phyloP scores from a whole-genome alignment of 1,140 invertebrate species.

The Heliconius hermathena region DNA sequence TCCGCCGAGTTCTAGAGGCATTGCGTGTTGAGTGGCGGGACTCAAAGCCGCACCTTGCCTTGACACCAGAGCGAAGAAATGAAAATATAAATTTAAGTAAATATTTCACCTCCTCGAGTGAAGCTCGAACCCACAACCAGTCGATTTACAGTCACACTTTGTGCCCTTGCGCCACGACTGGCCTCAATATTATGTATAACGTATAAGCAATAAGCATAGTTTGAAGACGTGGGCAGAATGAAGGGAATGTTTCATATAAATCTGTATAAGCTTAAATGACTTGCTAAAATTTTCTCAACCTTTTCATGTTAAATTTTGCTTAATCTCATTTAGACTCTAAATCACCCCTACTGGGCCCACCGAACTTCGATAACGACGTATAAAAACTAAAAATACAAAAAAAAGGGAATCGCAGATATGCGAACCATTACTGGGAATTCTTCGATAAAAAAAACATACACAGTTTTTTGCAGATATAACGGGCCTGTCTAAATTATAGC shows the following conservation, averaged over 20 bases:
- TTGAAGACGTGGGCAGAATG: not conserved
- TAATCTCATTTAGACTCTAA: slow-evolving; percentile 42
- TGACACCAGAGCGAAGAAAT: too few relatives aligned
- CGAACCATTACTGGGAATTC: slow-evolving; percentile 59
- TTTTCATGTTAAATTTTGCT: slow-evolving; percentile 22
- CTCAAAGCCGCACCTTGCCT: too few relatives aligned
- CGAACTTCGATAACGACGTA: slow-evolving; percentile 52
- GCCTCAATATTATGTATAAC: too few relatives aligned
- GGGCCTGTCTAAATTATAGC: slow-evolving; percentile 49
- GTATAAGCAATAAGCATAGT: not conserved
- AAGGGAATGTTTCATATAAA: not conserved
- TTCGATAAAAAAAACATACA: slow-evolving; percentile 48
- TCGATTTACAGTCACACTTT: too few relatives aligned
- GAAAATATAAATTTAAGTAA: too few relatives aligned
- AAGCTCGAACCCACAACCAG: too few relatives aligned
- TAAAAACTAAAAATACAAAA: slow-evolving; percentile 46
- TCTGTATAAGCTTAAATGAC: slow-evolving; percentile 13
- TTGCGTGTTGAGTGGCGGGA: too few relatives aligned
- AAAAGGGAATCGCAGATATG: slow-evolving; percentile 70
- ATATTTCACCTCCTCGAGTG: too few relatives aligned
- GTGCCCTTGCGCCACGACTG: too few relatives aligned
- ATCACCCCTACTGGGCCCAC: slow-evolving; percentile 61
- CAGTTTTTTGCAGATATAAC: slow-evolving; percentile 63
- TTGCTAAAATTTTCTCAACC: slow-evolving; percentile 16
- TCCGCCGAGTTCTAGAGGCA: too few relatives aligned